A percentile compares a stretch with the other conserved stretches of the same genome.
Conservation (phyloP, 2,888 invertebrate genomes). For the Luperina testacea region DNA sequence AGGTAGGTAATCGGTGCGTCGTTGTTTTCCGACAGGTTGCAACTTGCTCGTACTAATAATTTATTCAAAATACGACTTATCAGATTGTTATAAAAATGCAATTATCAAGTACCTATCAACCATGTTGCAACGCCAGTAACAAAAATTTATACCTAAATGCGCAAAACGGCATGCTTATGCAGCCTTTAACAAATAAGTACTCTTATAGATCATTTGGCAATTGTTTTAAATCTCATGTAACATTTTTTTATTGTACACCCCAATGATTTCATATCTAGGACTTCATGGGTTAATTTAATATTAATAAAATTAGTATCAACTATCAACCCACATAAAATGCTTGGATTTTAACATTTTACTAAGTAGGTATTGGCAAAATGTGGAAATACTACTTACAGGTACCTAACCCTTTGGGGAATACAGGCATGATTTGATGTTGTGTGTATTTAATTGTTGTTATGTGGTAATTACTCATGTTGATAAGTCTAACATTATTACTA, state of each 20-base stretch:
- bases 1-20: neutral
- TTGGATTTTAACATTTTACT: neutral
- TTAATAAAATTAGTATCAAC: neutral
- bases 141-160: neutral
- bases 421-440: neutral
- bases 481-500: neutral
- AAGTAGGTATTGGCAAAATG: neutral
- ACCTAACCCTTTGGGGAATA: neutral
- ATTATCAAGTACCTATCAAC: neutral
- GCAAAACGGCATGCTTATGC: neutral
- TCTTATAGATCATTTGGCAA: neutral
- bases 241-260: neutral
- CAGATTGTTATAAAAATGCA: neutral
- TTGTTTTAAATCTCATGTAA: neutral
- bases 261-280: neutral
- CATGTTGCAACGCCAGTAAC: neutral
- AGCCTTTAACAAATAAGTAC: neutral
- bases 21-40: constrained; percentile 16
- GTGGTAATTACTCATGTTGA: neutral
- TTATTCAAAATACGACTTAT: neutral
- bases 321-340: neutral
- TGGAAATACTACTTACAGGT: neutral
- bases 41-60: constrained; percentile 29
- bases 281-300: constrained; percentile 6
- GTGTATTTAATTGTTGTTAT: neutral